Conservation (phyloP, 2,797 vertebrate genomes). For the Paedocypris micromegethes region DNA sequence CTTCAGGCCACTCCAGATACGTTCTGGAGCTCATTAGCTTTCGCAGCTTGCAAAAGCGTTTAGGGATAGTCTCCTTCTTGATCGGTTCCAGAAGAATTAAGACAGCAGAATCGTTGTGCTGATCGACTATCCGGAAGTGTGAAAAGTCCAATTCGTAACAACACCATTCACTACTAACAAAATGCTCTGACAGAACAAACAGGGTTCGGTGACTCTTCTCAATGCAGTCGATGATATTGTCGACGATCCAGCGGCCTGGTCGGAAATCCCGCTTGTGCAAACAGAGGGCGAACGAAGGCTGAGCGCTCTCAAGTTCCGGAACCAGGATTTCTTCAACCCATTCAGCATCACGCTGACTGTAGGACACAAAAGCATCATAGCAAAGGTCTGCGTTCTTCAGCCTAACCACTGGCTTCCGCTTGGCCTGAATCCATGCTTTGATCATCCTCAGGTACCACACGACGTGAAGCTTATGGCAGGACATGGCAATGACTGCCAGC, state of each 20-base stretch:
- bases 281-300: slow-evolving; percentile 68
- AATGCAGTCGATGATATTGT: slow-evolving; percentile 79
- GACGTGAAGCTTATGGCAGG: slow-evolving; percentile 61
- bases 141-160: slow-evolving; percentile 80
- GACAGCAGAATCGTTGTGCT: slow-evolving; percentile 67
- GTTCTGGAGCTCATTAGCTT: slow-evolving; percentile 78
- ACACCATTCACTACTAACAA: slow-evolving; percentile 80
- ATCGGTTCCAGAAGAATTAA: slow-evolving; percentile 73
- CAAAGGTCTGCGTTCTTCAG: slow-evolving; percentile 35
- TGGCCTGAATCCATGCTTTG: slow-evolving; percentile 73
- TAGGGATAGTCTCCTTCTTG: slow-evolving; percentile 66
- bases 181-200: slow-evolving; percentile 76
- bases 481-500: slow-evolving; percentile 37
- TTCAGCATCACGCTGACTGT: slow-evolving; percentile 70
- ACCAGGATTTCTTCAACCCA: slow-evolving; percentile 78
- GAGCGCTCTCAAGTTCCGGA: slow-evolving; percentile 66
- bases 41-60: slow-evolving; percentile 74
- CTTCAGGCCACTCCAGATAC: slow-evolving; percentile 74
- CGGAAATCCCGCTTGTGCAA: slow-evolving; percentile 77
- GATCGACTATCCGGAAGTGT: slow-evolving; percentile 77
- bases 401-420: slow-evolving; percentile 60
- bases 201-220: slow-evolving; percentile 75
- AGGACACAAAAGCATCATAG: slow-evolving; percentile 76
- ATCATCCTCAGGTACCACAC: slow-evolving; percentile 76
- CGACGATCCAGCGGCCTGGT: slow-evolving; percentile 78